Evolutionary conservation across 2,888 invertebrate genomes (phyloP).

Genomic region (Pollenia labialis): DNA sequence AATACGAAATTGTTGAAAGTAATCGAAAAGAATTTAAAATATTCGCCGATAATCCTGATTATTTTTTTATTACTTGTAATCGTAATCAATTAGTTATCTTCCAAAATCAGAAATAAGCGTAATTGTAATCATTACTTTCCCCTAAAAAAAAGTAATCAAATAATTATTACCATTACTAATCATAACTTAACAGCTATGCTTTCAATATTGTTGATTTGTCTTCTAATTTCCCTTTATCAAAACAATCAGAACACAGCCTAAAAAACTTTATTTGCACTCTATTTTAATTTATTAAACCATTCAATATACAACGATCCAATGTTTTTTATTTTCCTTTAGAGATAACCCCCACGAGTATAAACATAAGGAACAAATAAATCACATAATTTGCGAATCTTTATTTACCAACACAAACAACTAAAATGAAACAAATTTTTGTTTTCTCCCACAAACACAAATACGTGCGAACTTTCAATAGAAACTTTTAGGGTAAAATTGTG

Average conservation of each 20-base stretch:
- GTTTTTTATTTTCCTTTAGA: not conserved
- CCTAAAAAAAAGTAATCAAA: too few species aligned
- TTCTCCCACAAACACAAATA: not conserved
- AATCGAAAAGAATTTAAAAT: too few species aligned
- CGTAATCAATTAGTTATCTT: too few species aligned
- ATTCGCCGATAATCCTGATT: too few species aligned
- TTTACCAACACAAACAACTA: not conserved
- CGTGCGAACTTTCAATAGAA: not conserved
- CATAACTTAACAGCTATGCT: too few species aligned
- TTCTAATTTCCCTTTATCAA: not conserved
- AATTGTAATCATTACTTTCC: too few species aligned
- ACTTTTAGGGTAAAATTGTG: not conserved
- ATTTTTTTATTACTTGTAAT: too few species aligned
- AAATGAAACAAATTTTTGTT: slow-evolving; percentile 14
- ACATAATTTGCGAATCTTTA: slow-evolving; percentile 43
- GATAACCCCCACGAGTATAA: not conserved
- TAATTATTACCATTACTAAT: too few species aligned
- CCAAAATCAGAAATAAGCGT: too few species aligned
- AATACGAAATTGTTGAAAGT: too few species aligned
- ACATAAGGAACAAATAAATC: slow-evolving; percentile 48
- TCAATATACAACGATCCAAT: not conserved
- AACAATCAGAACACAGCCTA: not conserved
- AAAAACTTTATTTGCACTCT: slow-evolving; percentile 36
- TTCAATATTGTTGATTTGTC: slow-evolving; percentile 41
- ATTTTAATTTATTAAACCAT: slow-evolving; percentile 35